Conservation (phyloP, 2,797 vertebrate species). For the Limosa lapponica region DNA sequence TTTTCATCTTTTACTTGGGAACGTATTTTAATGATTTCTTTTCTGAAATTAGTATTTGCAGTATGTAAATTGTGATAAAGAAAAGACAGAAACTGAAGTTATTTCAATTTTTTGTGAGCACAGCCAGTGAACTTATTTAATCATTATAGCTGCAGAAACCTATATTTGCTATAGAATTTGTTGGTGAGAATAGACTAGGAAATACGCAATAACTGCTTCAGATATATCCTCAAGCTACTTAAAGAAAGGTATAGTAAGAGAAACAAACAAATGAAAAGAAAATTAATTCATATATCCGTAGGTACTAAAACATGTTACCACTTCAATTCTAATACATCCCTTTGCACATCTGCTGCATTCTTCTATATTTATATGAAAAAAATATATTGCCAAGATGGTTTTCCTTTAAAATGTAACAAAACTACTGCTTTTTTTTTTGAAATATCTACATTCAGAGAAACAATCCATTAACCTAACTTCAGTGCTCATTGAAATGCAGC, state of each 20-base stretch:
- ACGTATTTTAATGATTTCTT: background rate
- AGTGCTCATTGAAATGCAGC: constrained; percentile 1
- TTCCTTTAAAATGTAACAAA: background rate
- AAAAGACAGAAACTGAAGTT: background rate
- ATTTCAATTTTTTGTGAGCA: background rate
- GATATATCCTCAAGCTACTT: background rate
- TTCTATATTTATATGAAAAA: background rate
- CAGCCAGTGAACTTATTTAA: background rate
- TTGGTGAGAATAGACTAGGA: background rate
- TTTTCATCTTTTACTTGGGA: background rate
- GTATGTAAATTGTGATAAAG: background rate
- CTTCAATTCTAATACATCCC: background rate
- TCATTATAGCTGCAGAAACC: background rate
- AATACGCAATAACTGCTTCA: background rate
- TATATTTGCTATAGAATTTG: background rate
- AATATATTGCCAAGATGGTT: background rate
- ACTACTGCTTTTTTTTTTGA: background rate
- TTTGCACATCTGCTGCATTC: background rate
- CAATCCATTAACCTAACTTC: constrained; percentile 4
- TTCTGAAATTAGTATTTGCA: background rate
- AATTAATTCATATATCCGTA: constrained; percentile 1
- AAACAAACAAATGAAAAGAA: constrained; percentile 25
- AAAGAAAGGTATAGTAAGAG: background rate
- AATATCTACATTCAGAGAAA: constrained; percentile 27
- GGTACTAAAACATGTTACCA: background rate